Evolutionary conservation across 2,888 invertebrate genomes (phyloP).

Genomic region (Camptogramma bilineatum): DNA sequence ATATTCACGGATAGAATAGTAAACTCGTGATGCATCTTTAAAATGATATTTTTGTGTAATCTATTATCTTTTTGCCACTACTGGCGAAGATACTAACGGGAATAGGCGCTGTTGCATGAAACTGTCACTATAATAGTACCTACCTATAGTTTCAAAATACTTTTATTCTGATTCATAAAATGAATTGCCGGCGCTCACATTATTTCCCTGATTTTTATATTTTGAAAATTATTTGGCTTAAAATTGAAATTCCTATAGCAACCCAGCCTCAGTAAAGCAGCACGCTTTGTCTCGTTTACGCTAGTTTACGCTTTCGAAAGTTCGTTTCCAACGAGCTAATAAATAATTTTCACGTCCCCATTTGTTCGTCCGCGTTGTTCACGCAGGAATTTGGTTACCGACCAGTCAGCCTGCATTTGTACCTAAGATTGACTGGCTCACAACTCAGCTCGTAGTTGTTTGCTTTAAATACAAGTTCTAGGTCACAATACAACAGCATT

Average conservation of each 20-base stretch:
- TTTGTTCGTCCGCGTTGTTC: slow-evolving; percentile 42
- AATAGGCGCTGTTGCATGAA: no score
- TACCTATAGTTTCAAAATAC: no score
- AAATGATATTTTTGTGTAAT: no score
- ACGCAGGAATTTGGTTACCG: slow-evolving; percentile 1
- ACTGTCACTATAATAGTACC: no score
- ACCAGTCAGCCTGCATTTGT: not conserved
- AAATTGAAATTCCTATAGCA: not conserved
- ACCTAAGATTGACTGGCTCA: not conserved
- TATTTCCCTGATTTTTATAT: not conserved
- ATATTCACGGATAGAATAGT: no score
- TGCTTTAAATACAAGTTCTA: no score
- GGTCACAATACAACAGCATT: no score
- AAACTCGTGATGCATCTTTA: no score
- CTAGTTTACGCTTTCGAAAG: slow-evolving; percentile 36
- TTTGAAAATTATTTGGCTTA: not conserved
- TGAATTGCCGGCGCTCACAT: no score
- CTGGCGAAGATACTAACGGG: no score
- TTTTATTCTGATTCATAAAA: no score
- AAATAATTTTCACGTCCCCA: slow-evolving; percentile 66
- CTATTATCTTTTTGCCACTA: no score
- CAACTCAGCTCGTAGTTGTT: not conserved
- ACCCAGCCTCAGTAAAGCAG: not conserved
- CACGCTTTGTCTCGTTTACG: slow-evolving; percentile 17
- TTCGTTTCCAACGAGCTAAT: slow-evolving; percentile 63